Evolutionary conservation across 2,113 vertebrate genomes (phyloP), one percentile per base, ranked within the genome.

Genomic region (Indri indri): DNA sequence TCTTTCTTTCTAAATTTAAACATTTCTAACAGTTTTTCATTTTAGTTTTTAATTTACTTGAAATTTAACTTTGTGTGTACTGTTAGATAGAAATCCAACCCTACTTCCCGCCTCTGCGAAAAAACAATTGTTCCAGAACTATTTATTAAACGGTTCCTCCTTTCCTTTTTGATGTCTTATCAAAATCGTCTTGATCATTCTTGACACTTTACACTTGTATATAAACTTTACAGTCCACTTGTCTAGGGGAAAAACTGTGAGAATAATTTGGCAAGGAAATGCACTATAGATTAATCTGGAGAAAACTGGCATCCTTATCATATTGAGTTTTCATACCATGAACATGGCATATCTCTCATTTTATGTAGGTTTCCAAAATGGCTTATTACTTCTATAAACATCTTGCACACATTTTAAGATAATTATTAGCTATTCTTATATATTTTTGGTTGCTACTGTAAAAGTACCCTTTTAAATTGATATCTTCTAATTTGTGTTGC

Each of bases 1-100:
- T 57, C 37, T 77, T 81, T 71, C n/a, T 96, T 59, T 68, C 57
- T 65, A 77, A 83, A 77, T 54, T 65, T 92, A 87, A 83, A 82
- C 11, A 1, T 71, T 82, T 74, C n/a, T 92, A 68, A 32, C 66
- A 63, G 7, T 70, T 96, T 94, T 95, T 47, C 45, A 79, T 71
- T 77, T 95, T 52, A 68, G 16, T 37, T 92, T 97, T 47, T 22
- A 57, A 77, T 74, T 86, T 77, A 73, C 70, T 90, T 76, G 7
- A 27, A 92, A 81, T 86, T 82, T 87, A 76, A 90, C 17, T 87
- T 93, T 45, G 23, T 70, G 17, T 54, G 16, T 47, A 52, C 37
- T 47, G 3, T 45, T 73, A 70, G 57, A 68, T 13, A 90, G 14
- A 95, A 77, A 77, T 83, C 34, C 52, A 88, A 86, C 42, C 40